phyloP scores from a whole-genome alignment of 2,113 vertebrate species.

The Petrocephalus microphthalmus region DNA sequence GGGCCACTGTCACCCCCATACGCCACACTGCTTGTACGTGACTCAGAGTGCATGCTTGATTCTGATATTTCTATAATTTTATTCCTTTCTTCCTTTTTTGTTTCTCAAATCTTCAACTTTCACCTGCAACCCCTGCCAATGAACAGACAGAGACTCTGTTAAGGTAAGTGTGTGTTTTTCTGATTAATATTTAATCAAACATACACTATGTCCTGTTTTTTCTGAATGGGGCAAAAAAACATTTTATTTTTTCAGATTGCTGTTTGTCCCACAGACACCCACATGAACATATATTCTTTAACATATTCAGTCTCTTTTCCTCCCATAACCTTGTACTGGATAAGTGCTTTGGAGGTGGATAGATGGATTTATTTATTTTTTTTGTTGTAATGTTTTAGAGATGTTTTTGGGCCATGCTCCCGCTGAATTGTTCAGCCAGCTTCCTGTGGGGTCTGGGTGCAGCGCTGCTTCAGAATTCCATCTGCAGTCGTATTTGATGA shows the following conservation, averaged over 20 bases:
- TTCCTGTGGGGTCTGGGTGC: neutral
- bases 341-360: neutral
- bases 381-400: neutral
- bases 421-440: neutral
- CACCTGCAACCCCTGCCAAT: constrained; percentile 39
- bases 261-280: neutral
- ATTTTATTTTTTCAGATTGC: neutral
- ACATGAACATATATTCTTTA: neutral
- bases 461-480: neutral
- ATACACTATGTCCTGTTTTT: neutral
- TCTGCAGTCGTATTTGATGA: neutral
- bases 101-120: constrained; percentile 11
- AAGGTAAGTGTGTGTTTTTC: constrained; percentile 60
- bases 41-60: neutral
- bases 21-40: neutral
- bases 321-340: neutral
- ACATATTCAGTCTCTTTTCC: neutral
- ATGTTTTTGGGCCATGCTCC: neutral
- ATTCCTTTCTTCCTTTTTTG: constrained; percentile 37
- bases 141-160: constrained; percentile 76
- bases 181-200: constrained; percentile 7
- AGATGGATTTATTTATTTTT: neutral
- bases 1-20: neutral
- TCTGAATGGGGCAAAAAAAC: neutral
- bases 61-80: neutral